phyloP scores from a whole-genome alignment of 1,140 invertebrate genomes.

The Drosophila bifasciata region DNA sequence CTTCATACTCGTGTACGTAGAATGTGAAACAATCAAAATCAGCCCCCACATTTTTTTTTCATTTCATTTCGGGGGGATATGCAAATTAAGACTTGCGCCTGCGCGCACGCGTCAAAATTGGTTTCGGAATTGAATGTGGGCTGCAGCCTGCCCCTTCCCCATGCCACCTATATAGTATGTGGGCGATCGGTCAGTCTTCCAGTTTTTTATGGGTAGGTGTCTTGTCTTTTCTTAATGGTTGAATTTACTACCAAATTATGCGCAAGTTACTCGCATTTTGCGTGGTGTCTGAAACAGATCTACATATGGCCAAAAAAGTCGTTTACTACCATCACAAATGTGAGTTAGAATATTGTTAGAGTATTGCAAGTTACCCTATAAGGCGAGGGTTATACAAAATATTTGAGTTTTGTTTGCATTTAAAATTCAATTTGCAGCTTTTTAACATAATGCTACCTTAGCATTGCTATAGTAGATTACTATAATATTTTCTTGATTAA shows the following conservation, averaged over 20 bases:
- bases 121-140: conserved; percentile 29
- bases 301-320: conserved; percentile 13
- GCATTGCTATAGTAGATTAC: not conserved
- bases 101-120: conserved; percentile 44
- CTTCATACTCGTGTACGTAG: not conserved
- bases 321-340: conserved; percentile 11
- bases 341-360: not conserved
- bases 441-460: not conserved
- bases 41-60: conserved; percentile 23
- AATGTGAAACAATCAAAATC: conserved; percentile 15
- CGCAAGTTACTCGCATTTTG: conserved; percentile 35
- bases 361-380: conserved; percentile 8
- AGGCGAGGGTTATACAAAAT: conserved; percentile 9
- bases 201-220: conserved; percentile 12
- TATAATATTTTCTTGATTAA: conserved; percentile 2
- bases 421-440: conserved; percentile 21
- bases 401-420: not conserved
- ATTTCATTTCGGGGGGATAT: conserved; percentile 2
- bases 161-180: not conserved
- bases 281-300: conserved; percentile 26
- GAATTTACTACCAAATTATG: conserved; percentile 27
- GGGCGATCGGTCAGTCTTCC: conserved; percentile 35
- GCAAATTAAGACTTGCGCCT: conserved; percentile 42
- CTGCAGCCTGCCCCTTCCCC: conserved; percentile 17
- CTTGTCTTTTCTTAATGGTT: conserved; percentile 21